Base-by-base conservation (phyloP, 2,113 vertebrate genomes). In the Clinocottus analis region DNA sequence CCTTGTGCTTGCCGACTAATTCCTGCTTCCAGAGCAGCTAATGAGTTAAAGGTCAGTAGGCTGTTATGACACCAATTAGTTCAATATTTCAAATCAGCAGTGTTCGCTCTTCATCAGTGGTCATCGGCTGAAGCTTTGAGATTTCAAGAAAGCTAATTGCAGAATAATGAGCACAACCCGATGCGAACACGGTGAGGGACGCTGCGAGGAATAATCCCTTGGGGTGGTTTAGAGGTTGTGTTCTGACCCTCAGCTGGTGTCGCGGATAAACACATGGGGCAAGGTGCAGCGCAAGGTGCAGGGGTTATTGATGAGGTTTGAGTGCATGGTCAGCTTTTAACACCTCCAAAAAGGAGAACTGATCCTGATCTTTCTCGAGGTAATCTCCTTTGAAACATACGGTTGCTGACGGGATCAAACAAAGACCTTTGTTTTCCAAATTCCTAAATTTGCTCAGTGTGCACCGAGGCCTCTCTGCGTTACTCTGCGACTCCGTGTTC, bases 31-130 rank as follows among this genome's bases (percentile, higher is more conserved):
- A 65, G 47, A 69, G 80, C 85, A 79, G 79, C 79, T 91, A 92
- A 91, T 81, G 86, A 90, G 87, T 87, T 84, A 89, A 91, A 93
- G 91, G 91, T 91, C 91, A 89, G 21, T 39, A 45, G 82, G 82
- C 23, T 85, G 60, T 74, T 78, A 76, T 89, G 89, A 91, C 91
- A 89, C 90, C 90, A 91, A 92, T 93, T 93, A 92, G 76, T 82
- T 75, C 60, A 87, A 83, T 80, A 79, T 56, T 85, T 84, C 75
- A 89, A 73, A 89, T 90, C 87, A 87, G 85, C 89, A 71, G 37
- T 67, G 59, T 37, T 43, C 66, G 76, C 84, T 87, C 88, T 77
- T 83, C 74, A 80, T 82, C 59, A 58, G 72, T 7, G 41, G 71
- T 62, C 79, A 72, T 75, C 21, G 13, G 73, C 58, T 45, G 29